Percentiles rank a stretch among this genome's conserved stretches.
Evolutionary conservation across 2,797 vertebrate genomes (phyloP).

Genomic region (Varecia variegata): DNA sequence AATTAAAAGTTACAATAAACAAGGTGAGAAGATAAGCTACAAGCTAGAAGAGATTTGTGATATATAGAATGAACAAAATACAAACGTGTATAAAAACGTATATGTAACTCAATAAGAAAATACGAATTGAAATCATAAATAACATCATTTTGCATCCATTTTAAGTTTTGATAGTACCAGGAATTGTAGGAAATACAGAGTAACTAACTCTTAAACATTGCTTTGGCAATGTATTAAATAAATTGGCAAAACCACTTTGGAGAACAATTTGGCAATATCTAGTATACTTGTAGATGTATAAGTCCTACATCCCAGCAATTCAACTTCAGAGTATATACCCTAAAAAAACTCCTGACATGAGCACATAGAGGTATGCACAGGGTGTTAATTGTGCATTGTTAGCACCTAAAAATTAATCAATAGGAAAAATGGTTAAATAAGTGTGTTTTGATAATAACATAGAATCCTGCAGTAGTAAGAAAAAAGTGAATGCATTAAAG

Average conservation of each 20-base stretch:
- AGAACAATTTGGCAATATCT: neutral
- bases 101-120: neutral
- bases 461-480: neutral
- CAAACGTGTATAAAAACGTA: neutral
- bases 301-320: neutral
- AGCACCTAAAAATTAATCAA: neutral
- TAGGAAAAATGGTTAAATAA: neutral
- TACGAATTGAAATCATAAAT: neutral
- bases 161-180: neutral
- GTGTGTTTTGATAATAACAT: neutral
- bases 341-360: neutral
- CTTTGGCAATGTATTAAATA: neutral
- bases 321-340: neutral
- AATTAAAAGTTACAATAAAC: neutral
- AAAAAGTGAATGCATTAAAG: neutral
- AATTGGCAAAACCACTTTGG: neutral
- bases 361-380: neutral
- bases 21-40: neutral
- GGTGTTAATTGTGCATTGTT: neutral
- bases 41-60: neutral
- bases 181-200: neutral
- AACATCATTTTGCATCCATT: neutral
- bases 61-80: neutral
- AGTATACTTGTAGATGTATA: neutral
- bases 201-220: neutral